phyloP scores from a whole-genome alignment of 2,113 vertebrate species.

The Cyprinodon tularosa region DNA sequence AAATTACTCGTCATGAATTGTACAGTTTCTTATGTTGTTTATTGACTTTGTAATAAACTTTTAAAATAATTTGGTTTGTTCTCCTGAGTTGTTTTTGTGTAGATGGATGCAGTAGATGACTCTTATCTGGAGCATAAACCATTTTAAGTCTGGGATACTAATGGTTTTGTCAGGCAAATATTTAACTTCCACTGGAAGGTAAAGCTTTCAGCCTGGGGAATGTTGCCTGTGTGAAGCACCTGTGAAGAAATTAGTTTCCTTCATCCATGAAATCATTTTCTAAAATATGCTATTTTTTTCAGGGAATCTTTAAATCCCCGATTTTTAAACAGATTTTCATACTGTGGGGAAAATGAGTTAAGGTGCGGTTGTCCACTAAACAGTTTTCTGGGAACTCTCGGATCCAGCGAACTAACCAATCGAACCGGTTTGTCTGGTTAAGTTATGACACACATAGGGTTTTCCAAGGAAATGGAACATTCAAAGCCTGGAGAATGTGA shows the following conservation, averaged over 20 bases:
- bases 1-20: constrained; percentile 44
- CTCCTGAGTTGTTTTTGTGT: background rate
- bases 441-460: background rate
- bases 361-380: too few relatives aligned
- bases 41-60: constrained; percentile 70
- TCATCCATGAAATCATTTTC: background rate
- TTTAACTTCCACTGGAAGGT: background rate
- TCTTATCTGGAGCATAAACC: background rate
- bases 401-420: too few relatives aligned
- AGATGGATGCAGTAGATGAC: too few relatives aligned
- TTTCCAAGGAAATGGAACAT: background rate
- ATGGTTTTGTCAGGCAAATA: background rate
- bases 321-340: too few relatives aligned
- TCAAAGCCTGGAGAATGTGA: background rate
- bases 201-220: background rate
- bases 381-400: too few relatives aligned
- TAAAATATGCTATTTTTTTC: background rate
- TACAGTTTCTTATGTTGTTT: constrained; percentile 71
- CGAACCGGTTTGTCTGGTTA: constrained; percentile 54
- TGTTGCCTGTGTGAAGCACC: background rate
- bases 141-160: background rate
- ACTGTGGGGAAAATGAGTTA: too few relatives aligned
- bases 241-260: background rate
- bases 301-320: too few relatives aligned
- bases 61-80: constrained; percentile 32